phyloP scores from a whole-genome alignment of 2,113 vertebrate species.

The Colaptes auratus region DNA sequence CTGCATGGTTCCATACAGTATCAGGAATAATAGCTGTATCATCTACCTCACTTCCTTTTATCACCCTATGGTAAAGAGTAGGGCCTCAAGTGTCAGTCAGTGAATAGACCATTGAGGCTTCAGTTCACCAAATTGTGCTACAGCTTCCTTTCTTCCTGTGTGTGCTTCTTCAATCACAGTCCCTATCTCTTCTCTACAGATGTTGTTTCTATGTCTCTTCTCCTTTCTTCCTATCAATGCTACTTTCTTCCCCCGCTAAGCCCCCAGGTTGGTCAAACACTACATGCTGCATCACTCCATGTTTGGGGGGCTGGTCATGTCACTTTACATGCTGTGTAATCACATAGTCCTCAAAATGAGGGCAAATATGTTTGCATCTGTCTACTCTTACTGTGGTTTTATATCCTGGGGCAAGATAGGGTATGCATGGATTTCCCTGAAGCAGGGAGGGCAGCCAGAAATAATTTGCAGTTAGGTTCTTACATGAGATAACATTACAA shows the following conservation, averaged over 20 bases:
- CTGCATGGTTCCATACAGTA: neutral
- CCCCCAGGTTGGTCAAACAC: neutral
- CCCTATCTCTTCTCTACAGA: neutral
- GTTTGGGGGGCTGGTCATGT: fast-evolving
- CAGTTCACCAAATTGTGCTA: neutral
- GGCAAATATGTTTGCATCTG: neutral
- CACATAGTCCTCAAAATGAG: neutral
- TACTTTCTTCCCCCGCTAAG: neutral
- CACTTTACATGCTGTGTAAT: neutral
- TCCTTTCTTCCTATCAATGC: neutral
- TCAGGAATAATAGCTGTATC: neutral
- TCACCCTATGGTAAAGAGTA: neutral
- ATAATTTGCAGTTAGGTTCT: neutral
- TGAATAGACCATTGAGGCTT: neutral
- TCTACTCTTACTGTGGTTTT: neutral
- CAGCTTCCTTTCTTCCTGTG: neutral
- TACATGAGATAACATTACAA: neutral
- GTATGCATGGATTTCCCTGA: neutral
- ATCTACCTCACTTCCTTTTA: neutral
- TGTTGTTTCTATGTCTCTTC: neutral
- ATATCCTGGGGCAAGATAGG: neutral
- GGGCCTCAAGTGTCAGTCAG: neutral
- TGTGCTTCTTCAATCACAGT: neutral
- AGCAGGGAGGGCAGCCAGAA: neutral
- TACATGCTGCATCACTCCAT: neutral